These are phyloP conservation scores for Anaspis maculata DNA, from an alignment of 2,888 invertebrate species.

Conservation along the genomic window DNA sequence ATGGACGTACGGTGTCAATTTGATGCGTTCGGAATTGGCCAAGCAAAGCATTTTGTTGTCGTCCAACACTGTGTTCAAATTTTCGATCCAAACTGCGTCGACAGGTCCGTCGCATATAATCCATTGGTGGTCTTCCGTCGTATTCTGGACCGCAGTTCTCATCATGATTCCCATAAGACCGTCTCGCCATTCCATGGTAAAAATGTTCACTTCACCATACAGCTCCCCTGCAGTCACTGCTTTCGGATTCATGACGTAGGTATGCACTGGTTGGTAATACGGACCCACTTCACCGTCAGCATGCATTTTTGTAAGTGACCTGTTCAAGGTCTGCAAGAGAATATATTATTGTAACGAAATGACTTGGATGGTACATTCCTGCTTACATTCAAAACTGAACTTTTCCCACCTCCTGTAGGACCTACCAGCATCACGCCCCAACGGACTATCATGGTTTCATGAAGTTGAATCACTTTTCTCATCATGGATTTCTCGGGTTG, in stretches of 20 bases:
- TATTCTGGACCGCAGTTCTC: constrained; percentile 49
- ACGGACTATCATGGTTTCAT: constrained; percentile 84
- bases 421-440: constrained; percentile 92
- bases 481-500: constrained; percentile 62
- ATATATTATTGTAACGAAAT: too few relatives aligned
- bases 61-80: constrained; percentile 85
- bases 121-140: constrained; percentile 76
- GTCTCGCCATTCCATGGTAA: constrained; percentile 86
- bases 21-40: constrained; percentile 85
- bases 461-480: constrained; percentile 72
- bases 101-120: constrained; percentile 87
- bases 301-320: constrained; percentile 58
- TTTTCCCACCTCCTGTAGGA: constrained; percentile 82
- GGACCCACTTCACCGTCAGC: constrained; percentile 52
- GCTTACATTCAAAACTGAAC: constrained; percentile 62
- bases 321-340: constrained; percentile 56
- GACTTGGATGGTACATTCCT: too few relatives aligned
- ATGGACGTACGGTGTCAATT: constrained; percentile 79
- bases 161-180: constrained; percentile 70
- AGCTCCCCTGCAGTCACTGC: constrained; percentile 80
- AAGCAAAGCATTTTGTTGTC: constrained; percentile 91
- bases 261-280: constrained; percentile 64
- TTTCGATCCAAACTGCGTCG: constrained; percentile 91
- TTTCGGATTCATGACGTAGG: constrained; percentile 81
- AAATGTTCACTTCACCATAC: constrained; percentile 76